phyloP scores from a whole-genome alignment of 2,797 vertebrate species.

The Anas georgica region DNA sequence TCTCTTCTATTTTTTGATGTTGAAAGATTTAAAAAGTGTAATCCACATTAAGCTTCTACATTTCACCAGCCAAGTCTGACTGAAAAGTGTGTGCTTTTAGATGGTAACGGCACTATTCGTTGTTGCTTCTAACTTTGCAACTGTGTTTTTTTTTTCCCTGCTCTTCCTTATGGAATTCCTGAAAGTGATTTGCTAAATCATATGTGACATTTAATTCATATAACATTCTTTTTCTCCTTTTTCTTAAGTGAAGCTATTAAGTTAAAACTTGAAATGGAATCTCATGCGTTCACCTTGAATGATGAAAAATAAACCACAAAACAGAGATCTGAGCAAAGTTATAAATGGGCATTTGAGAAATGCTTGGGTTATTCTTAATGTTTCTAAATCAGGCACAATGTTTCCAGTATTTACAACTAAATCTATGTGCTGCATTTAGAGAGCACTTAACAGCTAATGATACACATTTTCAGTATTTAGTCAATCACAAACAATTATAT shows the following conservation, averaged over 20 bases:
- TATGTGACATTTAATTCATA: slow-evolving; percentile 7
- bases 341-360: neutral
- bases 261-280: slow-evolving; percentile 30
- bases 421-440: neutral
- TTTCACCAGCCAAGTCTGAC: slow-evolving; percentile 51
- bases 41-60: slow-evolving; percentile 65
- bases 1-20: slow-evolving; percentile 49
- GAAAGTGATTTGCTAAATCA: slow-evolving; percentile 1
- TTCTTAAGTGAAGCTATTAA: slow-evolving; percentile 12
- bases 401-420: neutral
- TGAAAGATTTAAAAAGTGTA: slow-evolving; percentile 64
- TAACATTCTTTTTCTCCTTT: neutral
- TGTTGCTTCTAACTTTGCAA: slow-evolving; percentile 3
- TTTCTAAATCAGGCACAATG: neutral
- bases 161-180: slow-evolving; percentile 28
- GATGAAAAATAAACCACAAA: slow-evolving; percentile 10
- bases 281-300: neutral
- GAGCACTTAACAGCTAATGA: neutral
- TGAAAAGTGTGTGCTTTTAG: slow-evolving; percentile 13
- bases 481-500: neutral
- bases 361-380: neutral
- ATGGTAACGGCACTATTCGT: neutral
- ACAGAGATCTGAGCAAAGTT: neutral
- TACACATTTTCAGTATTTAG: neutral
- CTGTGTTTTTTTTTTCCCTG: neutral